Base-by-base conservation (phyloP, 2,797 vertebrate species). In the Nyctalus aviator region DNA sequence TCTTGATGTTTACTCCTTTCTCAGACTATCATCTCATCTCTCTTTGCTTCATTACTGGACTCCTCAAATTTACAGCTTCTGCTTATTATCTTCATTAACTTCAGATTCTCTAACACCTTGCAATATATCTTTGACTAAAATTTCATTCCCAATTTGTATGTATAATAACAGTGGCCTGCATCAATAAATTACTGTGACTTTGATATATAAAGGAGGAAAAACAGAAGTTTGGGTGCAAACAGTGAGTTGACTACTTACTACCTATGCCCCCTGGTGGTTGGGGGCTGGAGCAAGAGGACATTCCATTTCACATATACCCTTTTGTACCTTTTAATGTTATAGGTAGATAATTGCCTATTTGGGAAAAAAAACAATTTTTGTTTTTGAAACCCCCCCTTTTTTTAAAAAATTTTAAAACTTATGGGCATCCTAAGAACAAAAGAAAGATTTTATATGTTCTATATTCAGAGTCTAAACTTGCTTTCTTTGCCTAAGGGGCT, bases 401-500 rank as follows among this genome's bases (percentile, higher is more conserved):
- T 13, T 79, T 69, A 84, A 71, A 44, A 84, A 71, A 44, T 83
- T 55, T 35, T 87, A 53, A 73, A 91, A 94, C n/a, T 81, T 79
- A 32, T 73, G 37, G 81, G 57, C 14, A 83, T 59, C 46, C 50
- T 89, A 86, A 83, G 59, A 77, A 85, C 23, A 25, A 88, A 82
- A 86, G 32, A 66, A 66, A 64, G 44, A 76, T 78, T 71, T 88
- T 48, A 62, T 55, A 72, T n/a, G 37, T 92, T 95, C 41, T 62
- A 55, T 57, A 79, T 85, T 77, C 35, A 93, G 55, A 89, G 46
- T 37, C 30, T 79, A 81, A 27, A 6, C 27, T 88, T 71, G 44
- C 23, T 88, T 90, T 90, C 75, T 95, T 53, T 23, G 37, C 37
- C 32, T 21, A 90, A 90, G 25, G 44, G 6, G 77, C 32, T 92